A percentile compares a stretch with the other conserved stretches of the same genome.
Conservation (phyloP, 2,113 vertebrate genomes). For the Peromyscus polionotus region DNA sequence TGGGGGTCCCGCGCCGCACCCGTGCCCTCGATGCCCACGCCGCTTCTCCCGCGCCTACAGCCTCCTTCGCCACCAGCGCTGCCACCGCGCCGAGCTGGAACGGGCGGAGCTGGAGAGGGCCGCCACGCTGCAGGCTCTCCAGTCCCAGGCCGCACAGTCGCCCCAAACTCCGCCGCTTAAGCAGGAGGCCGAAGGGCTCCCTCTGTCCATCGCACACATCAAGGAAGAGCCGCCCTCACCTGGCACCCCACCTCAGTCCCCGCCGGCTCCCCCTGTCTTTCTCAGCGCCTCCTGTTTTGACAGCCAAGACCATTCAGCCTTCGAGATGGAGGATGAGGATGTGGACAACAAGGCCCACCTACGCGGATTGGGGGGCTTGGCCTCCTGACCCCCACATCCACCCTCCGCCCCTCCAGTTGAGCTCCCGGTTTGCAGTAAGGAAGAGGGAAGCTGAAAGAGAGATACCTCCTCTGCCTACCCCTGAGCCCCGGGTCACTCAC, state of each 20-base stretch:
- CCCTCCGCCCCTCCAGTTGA: background rate
- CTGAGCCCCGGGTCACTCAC: background rate
- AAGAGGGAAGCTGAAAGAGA: slow-evolving; percentile 43
- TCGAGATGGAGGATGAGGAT: slow-evolving; percentile 78
- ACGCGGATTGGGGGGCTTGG: background rate
- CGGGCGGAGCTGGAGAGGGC: slow-evolving; percentile 65
- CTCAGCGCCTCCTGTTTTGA: slow-evolving; percentile 84
- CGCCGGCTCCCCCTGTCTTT: background rate
- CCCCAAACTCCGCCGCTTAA: background rate
- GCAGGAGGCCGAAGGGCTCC: slow-evolving; percentile 45
- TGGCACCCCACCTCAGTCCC: slow-evolving; percentile 52
- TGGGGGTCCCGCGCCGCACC: slow-evolving; percentile 76
- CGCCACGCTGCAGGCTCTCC: slow-evolving; percentile 24
- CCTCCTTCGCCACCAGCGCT: slow-evolving; percentile 82
- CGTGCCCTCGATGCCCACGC: slow-evolving; percentile 80
- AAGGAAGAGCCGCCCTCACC: slow-evolving; percentile 77
- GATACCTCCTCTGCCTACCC: background rate
- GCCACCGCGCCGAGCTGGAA: slow-evolving; percentile 76
- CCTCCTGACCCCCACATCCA: slow-evolving; percentile 65
- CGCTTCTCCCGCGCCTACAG: slow-evolving; percentile 84
- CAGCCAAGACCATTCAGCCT: slow-evolving; percentile 84
- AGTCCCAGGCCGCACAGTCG: slow-evolving; percentile 42
- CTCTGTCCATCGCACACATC: background rate
- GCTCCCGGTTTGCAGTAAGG: slow-evolving; percentile 1
- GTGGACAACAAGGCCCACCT: slow-evolving; percentile 70